Percentiles rank a stretch among this genome's conserved stretches.
Conservation (phyloP, 2,113 vertebrate species). For the Poeciliopsis turrubarensis region DNA sequence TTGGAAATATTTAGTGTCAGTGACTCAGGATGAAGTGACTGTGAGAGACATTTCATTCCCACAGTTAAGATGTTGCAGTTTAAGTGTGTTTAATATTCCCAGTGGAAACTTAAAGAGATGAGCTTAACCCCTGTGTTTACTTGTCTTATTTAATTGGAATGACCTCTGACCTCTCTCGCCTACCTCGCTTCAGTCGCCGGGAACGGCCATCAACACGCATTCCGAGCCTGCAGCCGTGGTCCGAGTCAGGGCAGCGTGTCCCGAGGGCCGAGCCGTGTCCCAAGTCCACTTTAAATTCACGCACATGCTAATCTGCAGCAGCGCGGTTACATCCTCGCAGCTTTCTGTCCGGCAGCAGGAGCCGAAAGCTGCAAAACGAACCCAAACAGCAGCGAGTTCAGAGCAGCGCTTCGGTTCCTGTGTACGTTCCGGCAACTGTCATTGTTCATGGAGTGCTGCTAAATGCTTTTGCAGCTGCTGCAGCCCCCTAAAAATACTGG, state of each 20-base stretch:
- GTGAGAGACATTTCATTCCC: conserved; percentile 10
- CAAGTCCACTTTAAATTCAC: conserved; percentile 46
- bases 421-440: conserved; percentile 78
- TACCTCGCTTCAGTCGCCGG: conserved; percentile 79
- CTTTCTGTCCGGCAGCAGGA: neutral
- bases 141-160: conserved; percentile 81
- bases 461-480: conserved; percentile 88
- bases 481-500: conserved; percentile 85
- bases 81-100: conserved; percentile 62
- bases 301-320: conserved; percentile 45
- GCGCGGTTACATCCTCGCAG: conserved; percentile 54
- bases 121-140: conserved; percentile 79
- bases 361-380: conserved; percentile 3
- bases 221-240: conserved; percentile 61
- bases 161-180: conserved; percentile 77
- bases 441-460: conserved; percentile 84
- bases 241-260: conserved; percentile 55
- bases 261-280: conserved; percentile 60
- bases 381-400: conserved; percentile 26
- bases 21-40: neutral
- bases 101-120: conserved; percentile 66
- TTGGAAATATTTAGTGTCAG: neutral
- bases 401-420: conserved; percentile 62
- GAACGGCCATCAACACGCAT: conserved; percentile 77
- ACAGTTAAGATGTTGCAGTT: conserved; percentile 27